A percentile compares a stretch with the other conserved stretches of the same genome.
phyloP scores from a whole-genome alignment of 2,888 invertebrate genomes.

The Apamea crenata region DNA sequence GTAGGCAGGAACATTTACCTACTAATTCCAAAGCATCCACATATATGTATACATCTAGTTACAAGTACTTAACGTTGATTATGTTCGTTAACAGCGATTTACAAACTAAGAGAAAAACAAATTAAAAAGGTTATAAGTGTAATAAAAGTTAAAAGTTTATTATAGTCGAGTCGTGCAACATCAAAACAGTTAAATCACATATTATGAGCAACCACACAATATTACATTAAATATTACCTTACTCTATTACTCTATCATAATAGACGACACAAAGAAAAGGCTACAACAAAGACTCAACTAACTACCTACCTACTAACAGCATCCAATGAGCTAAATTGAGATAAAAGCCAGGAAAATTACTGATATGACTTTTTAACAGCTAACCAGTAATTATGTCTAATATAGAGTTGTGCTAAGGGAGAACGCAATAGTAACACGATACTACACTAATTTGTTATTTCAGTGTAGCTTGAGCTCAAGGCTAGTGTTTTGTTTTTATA shows the following conservation, averaged over 20 bases:
- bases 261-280: constrained; percentile 4
- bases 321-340: constrained; percentile 43
- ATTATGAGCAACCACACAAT: too few relatives aligned
- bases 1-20: too few relatives aligned
- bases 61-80: too few relatives aligned
- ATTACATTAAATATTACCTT: too few relatives aligned
- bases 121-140: too few relatives aligned
- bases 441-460: constrained; percentile 47
- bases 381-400: constrained; percentile 42
- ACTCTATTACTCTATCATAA: not conserved
- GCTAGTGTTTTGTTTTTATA: constrained; percentile 42
- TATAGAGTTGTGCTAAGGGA: constrained; percentile 28
- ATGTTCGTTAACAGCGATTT: too few relatives aligned
- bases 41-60: too few relatives aligned
- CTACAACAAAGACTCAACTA: constrained; percentile 8
- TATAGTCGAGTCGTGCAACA: too few relatives aligned
- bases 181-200: too few relatives aligned
- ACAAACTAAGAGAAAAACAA: too few relatives aligned
- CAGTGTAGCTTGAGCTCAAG: constrained; percentile 46
- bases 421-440: constrained; percentile 51
- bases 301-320: not conserved
- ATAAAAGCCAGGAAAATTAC: constrained; percentile 52
- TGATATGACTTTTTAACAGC: constrained; percentile 55
- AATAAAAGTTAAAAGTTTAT: too few relatives aligned
- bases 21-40: too few relatives aligned